A percentile compares a stretch with the other conserved stretches of the same genome.
phyloP scores from a whole-genome alignment of 2,888 invertebrate species.

The Ligdia adustata region DNA sequence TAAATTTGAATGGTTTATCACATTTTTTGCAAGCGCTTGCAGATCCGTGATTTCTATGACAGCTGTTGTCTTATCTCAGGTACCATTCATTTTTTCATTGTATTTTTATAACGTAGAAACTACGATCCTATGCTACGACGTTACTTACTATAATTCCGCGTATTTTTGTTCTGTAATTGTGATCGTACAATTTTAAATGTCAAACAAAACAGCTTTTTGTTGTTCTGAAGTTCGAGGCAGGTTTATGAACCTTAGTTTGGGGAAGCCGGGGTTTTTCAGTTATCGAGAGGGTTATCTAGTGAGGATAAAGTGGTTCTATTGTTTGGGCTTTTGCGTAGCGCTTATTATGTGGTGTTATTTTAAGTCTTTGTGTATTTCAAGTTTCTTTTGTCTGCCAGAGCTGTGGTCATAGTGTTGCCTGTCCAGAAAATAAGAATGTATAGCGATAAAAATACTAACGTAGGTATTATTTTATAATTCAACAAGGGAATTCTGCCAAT shows the following conservation, averaged over 20 bases:
- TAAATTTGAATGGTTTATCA: constrained; percentile 27
- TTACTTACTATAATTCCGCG: constrained; percentile 14
- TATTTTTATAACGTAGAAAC: neutral
- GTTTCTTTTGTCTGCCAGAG: too few relatives aligned
- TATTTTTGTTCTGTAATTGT: constrained; percentile 19
- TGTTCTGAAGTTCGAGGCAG: constrained; percentile 15
- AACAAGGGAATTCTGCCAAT: too few relatives aligned
- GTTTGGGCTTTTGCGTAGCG: too few relatives aligned
- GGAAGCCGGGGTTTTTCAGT: constrained; percentile 8
- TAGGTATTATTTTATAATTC: too few relatives aligned
- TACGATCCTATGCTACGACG: constrained; percentile 6
- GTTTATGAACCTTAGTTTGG: constrained; percentile 20
- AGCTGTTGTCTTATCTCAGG: constrained; percentile 31
- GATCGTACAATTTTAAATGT: constrained; percentile 22
- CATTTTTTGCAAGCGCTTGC: constrained; percentile 35
- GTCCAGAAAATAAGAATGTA: too few relatives aligned
- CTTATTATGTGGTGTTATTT: too few relatives aligned
- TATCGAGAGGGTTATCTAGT: neutral
- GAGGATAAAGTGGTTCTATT: constrained; percentile 1
- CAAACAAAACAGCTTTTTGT: constrained; percentile 24
- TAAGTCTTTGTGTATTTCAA: too few relatives aligned
- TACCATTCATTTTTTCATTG: constrained; percentile 12
- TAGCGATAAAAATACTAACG: too few relatives aligned
- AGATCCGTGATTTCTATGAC: constrained; percentile 38
- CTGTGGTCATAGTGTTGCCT: too few relatives aligned